A percentile compares a stretch with the other conserved stretches of the same genome.
Evolutionary conservation across 1,140 invertebrate genomes (phyloP).

Genomic region (Globodera ellingtonae): DNA sequence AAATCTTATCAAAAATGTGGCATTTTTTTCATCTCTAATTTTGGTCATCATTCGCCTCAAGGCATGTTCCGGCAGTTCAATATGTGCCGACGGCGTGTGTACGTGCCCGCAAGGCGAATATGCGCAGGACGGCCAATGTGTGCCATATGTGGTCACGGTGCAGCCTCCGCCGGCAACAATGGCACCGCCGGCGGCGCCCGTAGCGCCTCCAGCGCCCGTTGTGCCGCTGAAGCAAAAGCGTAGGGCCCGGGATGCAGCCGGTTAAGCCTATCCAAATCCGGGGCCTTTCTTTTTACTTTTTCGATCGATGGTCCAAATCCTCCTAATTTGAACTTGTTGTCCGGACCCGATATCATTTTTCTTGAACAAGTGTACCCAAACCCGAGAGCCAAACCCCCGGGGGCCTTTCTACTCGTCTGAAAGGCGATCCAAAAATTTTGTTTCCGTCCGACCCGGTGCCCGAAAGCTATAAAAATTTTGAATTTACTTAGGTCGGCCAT

Average conservation of each 20-base stretch:
- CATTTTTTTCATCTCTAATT: not conserved
- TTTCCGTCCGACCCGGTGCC: no score
- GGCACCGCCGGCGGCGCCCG: not conserved
- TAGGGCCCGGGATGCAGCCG: not conserved
- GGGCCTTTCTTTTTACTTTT: no score
- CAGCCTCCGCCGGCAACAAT: constrained; percentile 14
- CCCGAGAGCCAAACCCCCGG: no score
- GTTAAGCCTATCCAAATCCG: no score
- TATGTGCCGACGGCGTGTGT: constrained; percentile 52
- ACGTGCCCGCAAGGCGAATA: constrained; percentile 51
- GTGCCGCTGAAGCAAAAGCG: constrained; percentile 12
- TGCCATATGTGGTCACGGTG: constrained; percentile 39
- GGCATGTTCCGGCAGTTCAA: constrained; percentile 36
- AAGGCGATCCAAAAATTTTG: no score
- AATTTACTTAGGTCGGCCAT: constrained; percentile 45
- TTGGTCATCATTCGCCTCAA: not conserved
- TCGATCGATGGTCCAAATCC: no score
- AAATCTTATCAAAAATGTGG: no score
- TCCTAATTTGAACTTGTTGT: not conserved
- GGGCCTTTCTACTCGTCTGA: no score
- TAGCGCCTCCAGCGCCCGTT: not conserved
- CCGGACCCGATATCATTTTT: not conserved
- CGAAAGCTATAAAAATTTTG: not conserved
- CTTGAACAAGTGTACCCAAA: no score
- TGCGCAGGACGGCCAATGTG: constrained; percentile 44